Evolutionary conservation across 1,140 invertebrate species (phyloP).

Genomic region (Trinorchestia longiramus): DNA sequence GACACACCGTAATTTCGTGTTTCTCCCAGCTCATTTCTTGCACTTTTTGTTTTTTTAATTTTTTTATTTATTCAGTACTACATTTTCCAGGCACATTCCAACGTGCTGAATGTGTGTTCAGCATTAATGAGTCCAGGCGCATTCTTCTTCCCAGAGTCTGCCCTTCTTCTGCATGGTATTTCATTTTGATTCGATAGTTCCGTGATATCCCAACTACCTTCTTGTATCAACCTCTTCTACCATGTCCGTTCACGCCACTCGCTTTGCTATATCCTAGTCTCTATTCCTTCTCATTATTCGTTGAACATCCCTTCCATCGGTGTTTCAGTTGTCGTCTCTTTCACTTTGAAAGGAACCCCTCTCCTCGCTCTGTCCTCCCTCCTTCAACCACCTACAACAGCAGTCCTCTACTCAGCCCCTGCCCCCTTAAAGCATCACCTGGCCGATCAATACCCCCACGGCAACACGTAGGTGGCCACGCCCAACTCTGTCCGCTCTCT

Average conservation of each 20-base stretch:
- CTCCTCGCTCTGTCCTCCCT: background rate
- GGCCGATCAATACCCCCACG: constrained; percentile 39
- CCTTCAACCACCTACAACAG: background rate
- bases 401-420: background rate
- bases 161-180: background rate
- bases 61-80: too few relatives aligned
- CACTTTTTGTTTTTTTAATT: too few relatives aligned
- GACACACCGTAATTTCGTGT: background rate
- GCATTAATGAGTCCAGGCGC: too few relatives aligned
- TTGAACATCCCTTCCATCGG: background rate
- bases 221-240: background rate
- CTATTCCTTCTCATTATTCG: background rate
- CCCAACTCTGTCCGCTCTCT: background rate
- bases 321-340: background rate
- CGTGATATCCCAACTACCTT: background rate
- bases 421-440: constrained; percentile 32
- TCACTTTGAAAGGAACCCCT: background rate
- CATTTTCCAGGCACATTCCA: too few relatives aligned
- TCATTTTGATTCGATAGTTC: background rate
- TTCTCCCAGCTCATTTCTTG: too few relatives aligned
- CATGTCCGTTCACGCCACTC: background rate
- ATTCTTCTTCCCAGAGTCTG: too few relatives aligned
- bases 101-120: too few relatives aligned
- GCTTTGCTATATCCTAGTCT: too few relatives aligned
- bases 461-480: constrained; percentile 32